phyloP scores from a whole-genome alignment of 1,140 invertebrate genomes.

The Aphaenogaster floridana region DNA sequence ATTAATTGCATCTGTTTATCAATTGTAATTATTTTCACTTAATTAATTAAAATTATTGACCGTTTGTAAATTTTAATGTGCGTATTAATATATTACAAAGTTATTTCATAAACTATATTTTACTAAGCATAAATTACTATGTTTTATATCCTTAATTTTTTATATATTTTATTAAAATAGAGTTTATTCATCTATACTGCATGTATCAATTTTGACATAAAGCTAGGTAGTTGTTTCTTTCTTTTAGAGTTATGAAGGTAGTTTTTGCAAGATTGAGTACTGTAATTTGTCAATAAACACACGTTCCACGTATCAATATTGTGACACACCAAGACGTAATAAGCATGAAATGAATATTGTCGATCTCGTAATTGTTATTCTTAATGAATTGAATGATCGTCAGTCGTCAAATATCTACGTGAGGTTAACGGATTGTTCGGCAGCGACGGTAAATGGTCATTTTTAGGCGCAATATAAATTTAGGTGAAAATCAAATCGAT shows the following conservation, averaged over 20 bases:
- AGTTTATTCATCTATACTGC: not conserved
- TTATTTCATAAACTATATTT: not conserved
- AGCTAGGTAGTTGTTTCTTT: not conserved
- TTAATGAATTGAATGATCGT: not conserved
- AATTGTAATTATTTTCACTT: not conserved
- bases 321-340: not conserved
- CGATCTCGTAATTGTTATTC: constrained; percentile 55
- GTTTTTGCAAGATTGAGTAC: not conserved
- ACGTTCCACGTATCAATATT: not conserved
- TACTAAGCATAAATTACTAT: not conserved
- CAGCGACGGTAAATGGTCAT: constrained; percentile 22
- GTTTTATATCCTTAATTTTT: not conserved
- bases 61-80: not conserved
- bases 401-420: constrained; percentile 21
- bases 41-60: not conserved
- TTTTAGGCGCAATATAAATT: constrained; percentile 51
- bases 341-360: not conserved
- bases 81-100: not conserved
- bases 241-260: not conserved
- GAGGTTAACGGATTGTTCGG: constrained; percentile 45
- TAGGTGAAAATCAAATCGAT: not conserved
- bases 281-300: not conserved
- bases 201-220: not conserved
- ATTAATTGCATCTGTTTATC: not conserved
- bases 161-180: not conserved